Conservation (phyloP, 2,797 vertebrate species). For the Brachyalestes nurse region DNA sequence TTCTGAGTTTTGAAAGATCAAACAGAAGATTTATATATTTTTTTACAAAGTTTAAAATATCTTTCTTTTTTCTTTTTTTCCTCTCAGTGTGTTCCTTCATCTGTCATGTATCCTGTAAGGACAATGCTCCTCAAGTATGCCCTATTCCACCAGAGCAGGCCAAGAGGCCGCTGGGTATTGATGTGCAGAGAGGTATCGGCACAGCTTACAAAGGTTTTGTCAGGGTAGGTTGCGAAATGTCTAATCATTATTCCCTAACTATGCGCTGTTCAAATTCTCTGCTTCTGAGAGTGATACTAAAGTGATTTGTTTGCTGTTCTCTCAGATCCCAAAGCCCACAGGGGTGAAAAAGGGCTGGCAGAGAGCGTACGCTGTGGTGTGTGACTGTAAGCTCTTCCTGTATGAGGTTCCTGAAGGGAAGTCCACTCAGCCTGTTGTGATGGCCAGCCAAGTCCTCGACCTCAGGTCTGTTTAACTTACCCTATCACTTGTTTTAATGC, state of each 20-base stretch:
- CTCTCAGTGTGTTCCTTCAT: conserved; percentile 91
- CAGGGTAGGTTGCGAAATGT: conserved; percentile 78
- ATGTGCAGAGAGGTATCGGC: conserved; percentile 95
- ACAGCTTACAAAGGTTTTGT: conserved; percentile 97
- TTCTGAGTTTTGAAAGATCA: neutral
- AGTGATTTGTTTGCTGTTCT: neutral
- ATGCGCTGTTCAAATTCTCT: neutral
- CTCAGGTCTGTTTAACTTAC: conserved; percentile 82
- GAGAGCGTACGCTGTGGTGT: conserved; percentile 91
- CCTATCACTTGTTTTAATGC: neutral
- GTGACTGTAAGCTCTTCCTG: conserved; percentile 94
- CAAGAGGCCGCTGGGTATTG: conserved; percentile 93
- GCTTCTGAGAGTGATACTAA: neutral
- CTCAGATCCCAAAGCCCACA: conserved; percentile 93
- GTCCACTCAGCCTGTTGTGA: conserved; percentile 89
- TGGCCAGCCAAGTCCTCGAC: conserved; percentile 92
- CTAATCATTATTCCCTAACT: neutral
- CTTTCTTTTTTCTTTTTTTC: neutral
- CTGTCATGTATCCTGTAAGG: conserved; percentile 94
- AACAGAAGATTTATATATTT: neutral
- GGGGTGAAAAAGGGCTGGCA: conserved; percentile 99
- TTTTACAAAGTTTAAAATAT: neutral
- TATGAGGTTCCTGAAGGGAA: conserved; percentile 95
- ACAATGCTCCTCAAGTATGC: conserved; percentile 92
- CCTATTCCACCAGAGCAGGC: conserved; percentile 94